phyloP scores from a whole-genome alignment of 2,888 invertebrate species.

The Bibio marci region DNA sequence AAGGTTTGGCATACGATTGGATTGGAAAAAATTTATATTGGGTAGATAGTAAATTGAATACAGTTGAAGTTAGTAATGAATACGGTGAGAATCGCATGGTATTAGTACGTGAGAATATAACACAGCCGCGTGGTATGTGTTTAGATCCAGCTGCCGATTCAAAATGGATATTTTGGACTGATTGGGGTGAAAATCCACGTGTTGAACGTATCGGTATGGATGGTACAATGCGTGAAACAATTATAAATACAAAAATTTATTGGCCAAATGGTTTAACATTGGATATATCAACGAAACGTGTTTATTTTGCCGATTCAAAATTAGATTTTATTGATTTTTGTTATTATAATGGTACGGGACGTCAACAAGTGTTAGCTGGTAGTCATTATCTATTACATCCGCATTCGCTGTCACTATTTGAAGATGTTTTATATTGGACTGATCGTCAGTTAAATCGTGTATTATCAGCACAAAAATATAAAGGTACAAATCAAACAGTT shows the following conservation, averaged over 20 bases:
- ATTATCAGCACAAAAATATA: constrained; percentile 79
- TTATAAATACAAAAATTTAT: constrained; percentile 87
- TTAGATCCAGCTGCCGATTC: constrained; percentile 82
- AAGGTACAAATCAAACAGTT: constrained; percentile 80
- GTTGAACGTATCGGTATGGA: constrained; percentile 95
- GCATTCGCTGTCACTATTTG: constrained; percentile 86
- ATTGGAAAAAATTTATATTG: constrained; percentile 90
- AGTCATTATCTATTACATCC: constrained; percentile 91
- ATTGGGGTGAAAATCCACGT: constrained; percentile 95
- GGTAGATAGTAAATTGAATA: constrained; percentile 88
- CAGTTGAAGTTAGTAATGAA: constrained; percentile 80
- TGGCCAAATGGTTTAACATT: constrained; percentile 98
- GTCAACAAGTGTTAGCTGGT: constrained; percentile 73
- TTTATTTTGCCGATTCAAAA: constrained; percentile 96
- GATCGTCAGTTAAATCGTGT: constrained; percentile 85
- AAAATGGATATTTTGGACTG: constrained; percentile 92
- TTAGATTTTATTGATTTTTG: constrained; percentile 96
- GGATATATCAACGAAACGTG: constrained; percentile 79
- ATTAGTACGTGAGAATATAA: constrained; percentile 81
- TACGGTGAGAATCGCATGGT: constrained; percentile 71
- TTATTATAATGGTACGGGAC: constrained; percentile 82
- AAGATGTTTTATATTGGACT: constrained; percentile 94
- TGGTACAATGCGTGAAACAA: constrained; percentile 65
- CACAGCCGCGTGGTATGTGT: constrained; percentile 91
- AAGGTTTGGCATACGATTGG: constrained; percentile 96